A percentile compares a stretch with the other conserved stretches of the same genome.
phyloP scores from a whole-genome alignment of 1,140 invertebrate species.

The Orius insidiosus region DNA sequence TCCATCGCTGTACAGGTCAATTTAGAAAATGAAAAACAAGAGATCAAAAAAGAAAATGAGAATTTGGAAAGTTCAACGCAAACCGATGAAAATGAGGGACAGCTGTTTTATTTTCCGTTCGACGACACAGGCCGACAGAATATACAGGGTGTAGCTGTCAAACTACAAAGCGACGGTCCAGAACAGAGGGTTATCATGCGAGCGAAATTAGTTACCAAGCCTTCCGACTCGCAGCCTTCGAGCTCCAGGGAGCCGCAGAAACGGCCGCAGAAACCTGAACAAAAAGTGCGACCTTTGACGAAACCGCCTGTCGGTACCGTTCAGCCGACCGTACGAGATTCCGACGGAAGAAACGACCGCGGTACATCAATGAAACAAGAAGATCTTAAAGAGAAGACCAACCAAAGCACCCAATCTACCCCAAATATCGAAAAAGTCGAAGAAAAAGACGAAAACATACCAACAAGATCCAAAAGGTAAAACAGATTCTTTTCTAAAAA shows the following conservation, averaged over 20 bases:
- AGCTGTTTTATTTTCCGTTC: slow-evolving; percentile 50
- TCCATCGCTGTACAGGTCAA: slow-evolving; percentile 42
- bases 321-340: slow-evolving; percentile 32
- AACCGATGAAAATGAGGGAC: slow-evolving; percentile 34
- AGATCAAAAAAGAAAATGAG: slow-evolving; percentile 16
- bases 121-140: slow-evolving; percentile 30
- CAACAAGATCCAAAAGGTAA: slow-evolving; percentile 1
- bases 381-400: background rate
- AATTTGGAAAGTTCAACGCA: slow-evolving; percentile 33
- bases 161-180: slow-evolving; percentile 38
- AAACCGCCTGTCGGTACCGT: slow-evolving; percentile 36
- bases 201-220: slow-evolving; percentile 47
- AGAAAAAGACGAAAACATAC: no score
- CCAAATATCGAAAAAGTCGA: background rate
- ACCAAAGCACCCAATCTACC: slow-evolving; percentile 4
- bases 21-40: slow-evolving; percentile 20
- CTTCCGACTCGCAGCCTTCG: slow-evolving; percentile 24
- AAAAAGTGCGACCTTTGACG: slow-evolving; percentile 20
- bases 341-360: slow-evolving; percentile 16
- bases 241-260: slow-evolving; percentile 6
- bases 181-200: slow-evolving; percentile 44
- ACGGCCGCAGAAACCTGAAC: slow-evolving; percentile 17
- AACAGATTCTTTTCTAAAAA: no score
- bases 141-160: slow-evolving; percentile 48
- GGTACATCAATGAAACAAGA: slow-evolving; percentile 13